A percentile compares a stretch with the other conserved stretches of the same genome.
Evolutionary conservation across 2,888 invertebrate species (phyloP).

Genomic region (Sarcophaga subvicina): DNA sequence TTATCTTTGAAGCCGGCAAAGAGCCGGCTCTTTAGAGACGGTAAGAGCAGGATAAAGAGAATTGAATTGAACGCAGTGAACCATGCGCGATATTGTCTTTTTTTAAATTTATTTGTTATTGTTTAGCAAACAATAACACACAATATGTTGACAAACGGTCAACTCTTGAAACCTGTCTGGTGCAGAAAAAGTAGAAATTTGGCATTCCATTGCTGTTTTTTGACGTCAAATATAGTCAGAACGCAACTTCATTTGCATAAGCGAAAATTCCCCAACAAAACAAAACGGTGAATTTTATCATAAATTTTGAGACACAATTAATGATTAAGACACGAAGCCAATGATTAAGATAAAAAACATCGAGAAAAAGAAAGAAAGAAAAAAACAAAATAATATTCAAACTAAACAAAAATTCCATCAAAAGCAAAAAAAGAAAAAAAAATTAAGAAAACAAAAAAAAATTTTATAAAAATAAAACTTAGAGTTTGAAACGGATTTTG

Average conservation of each 20-base stretch:
- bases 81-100: no score
- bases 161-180: background rate
- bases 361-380: slow-evolving; percentile 10
- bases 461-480: slow-evolving; percentile 61
- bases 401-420: background rate
- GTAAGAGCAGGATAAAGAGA: no score
- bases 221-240: slow-evolving; percentile 76
- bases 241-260: slow-evolving; percentile 52
- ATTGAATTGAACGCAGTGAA: no score
- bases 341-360: background rate
- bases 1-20: no score
- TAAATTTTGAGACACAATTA: slow-evolving; percentile 37
- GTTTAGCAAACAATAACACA: background rate
- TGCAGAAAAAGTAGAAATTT: slow-evolving; percentile 71
- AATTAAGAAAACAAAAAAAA: background rate
- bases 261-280: slow-evolving; percentile 58
- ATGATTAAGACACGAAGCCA: background rate
- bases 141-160: background rate
- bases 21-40: no score
- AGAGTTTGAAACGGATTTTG: slow-evolving; percentile 51
- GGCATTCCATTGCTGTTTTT: slow-evolving; percentile 75
- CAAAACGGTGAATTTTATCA: background rate
- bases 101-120: background rate
- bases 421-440: background rate
- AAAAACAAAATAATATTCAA: slow-evolving; percentile 1